Conservation (phyloP, 2,888 invertebrate genomes). For the Rotaria macrura region DNA sequence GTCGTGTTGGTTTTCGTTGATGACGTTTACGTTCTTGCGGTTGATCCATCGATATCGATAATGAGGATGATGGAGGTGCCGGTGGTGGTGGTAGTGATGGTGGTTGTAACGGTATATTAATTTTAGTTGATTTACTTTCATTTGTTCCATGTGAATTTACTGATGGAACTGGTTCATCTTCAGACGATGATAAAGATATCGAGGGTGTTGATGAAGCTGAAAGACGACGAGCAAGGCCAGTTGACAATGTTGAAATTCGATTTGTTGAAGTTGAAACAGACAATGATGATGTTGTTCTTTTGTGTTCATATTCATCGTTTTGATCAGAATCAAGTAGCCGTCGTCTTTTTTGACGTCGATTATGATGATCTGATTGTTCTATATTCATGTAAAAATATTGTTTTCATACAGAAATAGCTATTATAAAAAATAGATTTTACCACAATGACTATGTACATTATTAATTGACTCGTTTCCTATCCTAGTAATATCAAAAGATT, state of each 20-base stretch:
- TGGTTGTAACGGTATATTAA: not conserved
- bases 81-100: too few species aligned
- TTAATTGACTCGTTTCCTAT: not conserved
- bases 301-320: not conserved
- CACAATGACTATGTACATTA: not conserved
- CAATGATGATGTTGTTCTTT: not conserved
- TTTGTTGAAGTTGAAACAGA: not conserved
- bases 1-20: conserved; percentile 12
- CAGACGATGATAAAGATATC: not conserved
- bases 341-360: not conserved
- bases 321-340: not conserved
- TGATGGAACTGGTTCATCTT: not conserved
- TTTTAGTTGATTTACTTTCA: not conserved
- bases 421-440: not conserved
- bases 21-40: not conserved
- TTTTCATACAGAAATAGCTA: not conserved
- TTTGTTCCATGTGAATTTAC: not conserved
- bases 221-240: not conserved
- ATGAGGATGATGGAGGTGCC: not conserved
- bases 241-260: not conserved
- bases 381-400: not conserved
- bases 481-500: not conserved
- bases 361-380: not conserved
- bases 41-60: not conserved
- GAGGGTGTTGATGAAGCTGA: conserved; percentile 1